Percentiles rank a stretch among this genome's conserved stretches.
phyloP scores from a whole-genome alignment of 2,113 vertebrate species.

The Circaetus gallicus region DNA sequence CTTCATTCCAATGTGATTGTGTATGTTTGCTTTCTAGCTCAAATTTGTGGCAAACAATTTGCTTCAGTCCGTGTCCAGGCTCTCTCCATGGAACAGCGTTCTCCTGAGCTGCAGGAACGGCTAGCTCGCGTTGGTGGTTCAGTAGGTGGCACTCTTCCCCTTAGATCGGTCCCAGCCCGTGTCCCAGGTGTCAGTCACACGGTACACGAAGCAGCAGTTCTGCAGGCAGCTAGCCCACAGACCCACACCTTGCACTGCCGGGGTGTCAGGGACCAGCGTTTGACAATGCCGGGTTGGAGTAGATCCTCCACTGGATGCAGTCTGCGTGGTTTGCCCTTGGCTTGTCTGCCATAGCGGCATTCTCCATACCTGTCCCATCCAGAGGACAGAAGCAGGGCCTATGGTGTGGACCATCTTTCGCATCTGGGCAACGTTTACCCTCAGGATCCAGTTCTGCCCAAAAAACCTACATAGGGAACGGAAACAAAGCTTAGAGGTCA shows the following conservation, averaged over 20 bases:
- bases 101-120: neutral
- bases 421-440: too few species aligned
- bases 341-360: neutral
- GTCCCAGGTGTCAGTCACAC: neutral
- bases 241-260: neutral
- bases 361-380: fast-evolving
- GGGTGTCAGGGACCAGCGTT: fast-evolving
- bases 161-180: neutral
- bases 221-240: fast-evolving
- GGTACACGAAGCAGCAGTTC: neutral
- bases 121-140: neutral
- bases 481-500: neutral
- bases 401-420: neutral
- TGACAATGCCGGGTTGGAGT: fast-evolving
- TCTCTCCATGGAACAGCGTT: neutral
- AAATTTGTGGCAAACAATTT: neutral
- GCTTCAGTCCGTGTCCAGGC: neutral
- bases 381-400: neutral
- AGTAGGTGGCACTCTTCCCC: conserved; percentile 64
- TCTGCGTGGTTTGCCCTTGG: neutral
- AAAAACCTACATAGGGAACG: neutral
- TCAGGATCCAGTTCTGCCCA: neutral
- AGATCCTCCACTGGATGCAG: neutral
- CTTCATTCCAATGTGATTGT: neutral
- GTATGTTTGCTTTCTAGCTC: neutral